Conservation (phyloP, 2,797 vertebrate species). For the Tenualosa thibaudeaui region DNA sequence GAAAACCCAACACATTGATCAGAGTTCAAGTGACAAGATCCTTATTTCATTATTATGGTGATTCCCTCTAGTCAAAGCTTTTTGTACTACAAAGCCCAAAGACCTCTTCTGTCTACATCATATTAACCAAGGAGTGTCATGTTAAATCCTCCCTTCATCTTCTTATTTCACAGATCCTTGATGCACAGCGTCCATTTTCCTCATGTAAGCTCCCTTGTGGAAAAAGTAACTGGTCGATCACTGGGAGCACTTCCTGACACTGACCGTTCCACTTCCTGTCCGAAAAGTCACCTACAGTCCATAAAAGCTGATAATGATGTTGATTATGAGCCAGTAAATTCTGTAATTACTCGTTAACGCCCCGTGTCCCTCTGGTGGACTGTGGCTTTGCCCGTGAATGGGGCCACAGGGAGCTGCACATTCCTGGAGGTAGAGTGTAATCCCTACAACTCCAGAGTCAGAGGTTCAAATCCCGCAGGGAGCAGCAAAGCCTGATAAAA, state of each 20-base stretch:
- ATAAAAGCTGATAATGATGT: slow-evolving; percentile 83
- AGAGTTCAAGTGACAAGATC: neutral
- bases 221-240: slow-evolving; percentile 11
- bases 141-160: neutral
- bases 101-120: neutral
- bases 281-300: slow-evolving; percentile 73
- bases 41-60: neutral
- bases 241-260: slow-evolving; percentile 51
- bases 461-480: slow-evolving; percentile 14
- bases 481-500: neutral
- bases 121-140: neutral
- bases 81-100: neutral
- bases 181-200: neutral
- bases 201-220: neutral
- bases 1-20: neutral
- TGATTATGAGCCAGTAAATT: slow-evolving; percentile 81
- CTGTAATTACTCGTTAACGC: slow-evolving; percentile 84
- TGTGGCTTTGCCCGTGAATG: slow-evolving; percentile 47
- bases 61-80: neutral
- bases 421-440: slow-evolving; percentile 40
- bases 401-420: slow-evolving; percentile 34
- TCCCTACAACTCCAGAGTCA: slow-evolving; percentile 40
- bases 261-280: slow-evolving; percentile 50
- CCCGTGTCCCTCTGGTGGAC: slow-evolving; percentile 69
- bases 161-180: neutral